phyloP scores from a whole-genome alignment of 2,113 vertebrate genomes.

The Ivindomyrus marchei region DNA sequence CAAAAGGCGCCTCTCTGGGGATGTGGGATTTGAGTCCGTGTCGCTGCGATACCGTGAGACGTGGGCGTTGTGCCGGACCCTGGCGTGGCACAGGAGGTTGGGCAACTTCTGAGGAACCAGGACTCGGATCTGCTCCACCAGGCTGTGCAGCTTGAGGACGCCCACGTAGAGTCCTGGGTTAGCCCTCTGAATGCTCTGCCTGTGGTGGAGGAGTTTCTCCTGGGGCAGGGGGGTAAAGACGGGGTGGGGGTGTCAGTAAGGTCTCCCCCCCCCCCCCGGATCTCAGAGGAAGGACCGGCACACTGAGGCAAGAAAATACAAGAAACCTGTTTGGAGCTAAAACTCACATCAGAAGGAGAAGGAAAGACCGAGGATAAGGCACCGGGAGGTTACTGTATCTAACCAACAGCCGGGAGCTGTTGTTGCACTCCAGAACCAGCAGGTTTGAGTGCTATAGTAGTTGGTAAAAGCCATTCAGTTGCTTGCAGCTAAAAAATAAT shows the following conservation, averaged over 20 bases:
- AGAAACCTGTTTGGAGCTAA: background rate
- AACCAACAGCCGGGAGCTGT: background rate
- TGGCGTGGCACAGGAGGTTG: constrained; percentile 59
- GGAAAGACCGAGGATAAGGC: background rate
- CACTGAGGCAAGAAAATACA: background rate
- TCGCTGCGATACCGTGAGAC: constrained; percentile 51
- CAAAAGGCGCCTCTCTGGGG: background rate
- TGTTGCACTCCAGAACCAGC: background rate
- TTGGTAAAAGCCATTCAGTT: background rate
- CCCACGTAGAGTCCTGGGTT: constrained; percentile 63
- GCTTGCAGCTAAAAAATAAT: background rate
- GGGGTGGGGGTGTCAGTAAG: background rate
- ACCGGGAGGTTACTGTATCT: background rate
- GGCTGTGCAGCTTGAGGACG: constrained; percentile 64
- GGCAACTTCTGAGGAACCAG: constrained; percentile 62
- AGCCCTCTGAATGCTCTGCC: constrained; percentile 51
- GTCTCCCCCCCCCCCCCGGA: background rate
- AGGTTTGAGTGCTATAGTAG: background rate
- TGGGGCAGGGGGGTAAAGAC: constrained; percentile 19
- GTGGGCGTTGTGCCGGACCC: constrained; percentile 57
- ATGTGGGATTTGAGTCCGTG: background rate
- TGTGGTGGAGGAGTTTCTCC: constrained; percentile 61
- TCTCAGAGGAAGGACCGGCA: background rate
- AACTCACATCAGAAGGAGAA: background rate
- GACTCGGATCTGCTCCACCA: constrained; percentile 62